phyloP scores from a whole-genome alignment of 2,888 invertebrate species.

The Orthosia gothica region DNA sequence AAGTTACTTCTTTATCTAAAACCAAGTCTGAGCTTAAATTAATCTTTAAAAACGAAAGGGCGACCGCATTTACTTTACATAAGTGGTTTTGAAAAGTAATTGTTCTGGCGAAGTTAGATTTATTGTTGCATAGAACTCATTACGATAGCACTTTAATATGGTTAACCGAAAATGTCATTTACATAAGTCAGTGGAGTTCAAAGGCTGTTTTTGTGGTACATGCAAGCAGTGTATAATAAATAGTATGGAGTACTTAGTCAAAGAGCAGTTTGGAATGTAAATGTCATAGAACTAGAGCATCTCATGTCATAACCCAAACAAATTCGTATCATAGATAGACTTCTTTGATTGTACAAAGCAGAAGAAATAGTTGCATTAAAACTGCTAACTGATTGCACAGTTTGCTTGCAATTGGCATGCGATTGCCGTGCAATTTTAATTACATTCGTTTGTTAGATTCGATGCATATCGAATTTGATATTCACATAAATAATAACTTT shows the following conservation, averaged over 20 bases:
- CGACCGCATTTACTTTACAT: conserved; percentile 41
- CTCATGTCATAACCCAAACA: no score
- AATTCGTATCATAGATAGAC: no score
- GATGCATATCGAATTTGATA: no score
- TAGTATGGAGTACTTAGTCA: no score
- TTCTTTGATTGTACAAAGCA: background rate
- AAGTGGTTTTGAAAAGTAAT: conserved; percentile 54
- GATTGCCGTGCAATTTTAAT: no score
- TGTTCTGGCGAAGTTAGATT: conserved; percentile 19
- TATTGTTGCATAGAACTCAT: conserved; percentile 26
- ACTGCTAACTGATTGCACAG: no score
- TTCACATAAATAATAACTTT: no score
- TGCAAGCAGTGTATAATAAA: background rate
- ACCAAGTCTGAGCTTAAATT: conserved; percentile 21
- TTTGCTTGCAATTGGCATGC: no score
- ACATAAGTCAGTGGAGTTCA: background rate
- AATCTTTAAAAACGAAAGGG: conserved; percentile 23
- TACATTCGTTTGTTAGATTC: no score
- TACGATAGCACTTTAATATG: conserved; percentile 16
- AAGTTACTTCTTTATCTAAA: conserved; percentile 15
- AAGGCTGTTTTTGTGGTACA: background rate
- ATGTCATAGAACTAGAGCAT: no score
- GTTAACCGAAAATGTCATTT: conserved; percentile 18
- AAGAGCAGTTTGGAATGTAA: no score
- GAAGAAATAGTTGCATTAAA: no score